Evolutionary conservation across 2,888 invertebrate genomes (phyloP).

Genomic region (Macaria liturata): DNA sequence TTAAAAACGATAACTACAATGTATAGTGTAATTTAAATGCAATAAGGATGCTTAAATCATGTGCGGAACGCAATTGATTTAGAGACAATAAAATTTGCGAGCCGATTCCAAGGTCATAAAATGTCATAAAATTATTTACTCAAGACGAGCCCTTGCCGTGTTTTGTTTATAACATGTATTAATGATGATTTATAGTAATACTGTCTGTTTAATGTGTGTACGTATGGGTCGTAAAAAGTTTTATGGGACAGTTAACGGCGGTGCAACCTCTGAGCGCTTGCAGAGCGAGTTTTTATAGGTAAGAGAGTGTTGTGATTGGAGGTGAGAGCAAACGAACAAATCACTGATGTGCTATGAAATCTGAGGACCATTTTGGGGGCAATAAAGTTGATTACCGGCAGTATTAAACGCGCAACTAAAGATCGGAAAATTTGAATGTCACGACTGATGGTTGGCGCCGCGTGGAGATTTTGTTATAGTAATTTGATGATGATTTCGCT

Average conservation of each 20-base stretch:
- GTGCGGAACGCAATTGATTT: constrained; percentile 51
- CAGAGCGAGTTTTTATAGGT: constrained; percentile 63
- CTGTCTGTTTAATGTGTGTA: constrained; percentile 76
- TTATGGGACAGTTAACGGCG: constrained; percentile 73
- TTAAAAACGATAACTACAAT: constrained; percentile 56
- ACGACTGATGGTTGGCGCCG: constrained; percentile 22
- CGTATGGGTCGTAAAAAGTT: constrained; percentile 71
- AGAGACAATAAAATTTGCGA: constrained; percentile 65
- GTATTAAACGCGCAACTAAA: constrained; percentile 35
- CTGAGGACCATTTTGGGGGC: constrained; percentile 33
- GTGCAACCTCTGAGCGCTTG: constrained; percentile 61
- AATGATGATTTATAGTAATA: constrained; percentile 76
- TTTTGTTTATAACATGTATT: constrained; percentile 69
- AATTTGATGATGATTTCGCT: not conserved
- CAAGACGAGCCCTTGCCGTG: constrained; percentile 60
- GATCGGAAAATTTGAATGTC: constrained; percentile 19
- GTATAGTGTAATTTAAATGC: constrained; percentile 48
- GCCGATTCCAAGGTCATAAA: constrained; percentile 67
- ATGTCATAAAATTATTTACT: constrained; percentile 73
- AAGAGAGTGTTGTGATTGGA: constrained; percentile 54
- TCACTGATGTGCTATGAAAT: constrained; percentile 34
- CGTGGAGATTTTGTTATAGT: constrained; percentile 14
- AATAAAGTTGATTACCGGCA: constrained; percentile 35
- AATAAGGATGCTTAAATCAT: constrained; percentile 61
- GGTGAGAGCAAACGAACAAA: constrained; percentile 45